A percentile compares a stretch with the other conserved stretches of the same genome.
Evolutionary conservation across 1,140 invertebrate species (phyloP).

Genomic region (Epicauta chinensis): DNA sequence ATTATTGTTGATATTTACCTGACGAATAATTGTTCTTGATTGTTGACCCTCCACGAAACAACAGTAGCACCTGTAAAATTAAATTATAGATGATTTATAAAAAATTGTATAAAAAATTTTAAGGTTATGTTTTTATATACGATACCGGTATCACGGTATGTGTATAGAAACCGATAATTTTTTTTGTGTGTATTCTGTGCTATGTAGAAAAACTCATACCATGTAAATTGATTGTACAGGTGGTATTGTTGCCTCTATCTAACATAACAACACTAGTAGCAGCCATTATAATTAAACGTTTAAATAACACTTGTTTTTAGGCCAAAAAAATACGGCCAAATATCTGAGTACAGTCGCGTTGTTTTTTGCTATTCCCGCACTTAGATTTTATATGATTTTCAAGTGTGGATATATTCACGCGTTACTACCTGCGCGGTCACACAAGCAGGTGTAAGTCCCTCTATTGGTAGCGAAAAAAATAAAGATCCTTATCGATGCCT

Average conservation of each 20-base stretch:
- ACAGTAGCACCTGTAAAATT: conserved; percentile 81
- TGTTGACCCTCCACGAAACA: conserved; percentile 90
- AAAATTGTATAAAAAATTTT: conserved; percentile 40
- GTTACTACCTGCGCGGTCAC: conserved; percentile 37
- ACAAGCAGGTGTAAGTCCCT: conserved; percentile 38
- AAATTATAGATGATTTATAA: conserved; percentile 27
- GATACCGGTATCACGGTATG: background rate
- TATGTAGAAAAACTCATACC: conserved; percentile 53
- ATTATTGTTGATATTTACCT: no score
- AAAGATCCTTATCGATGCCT: conserved; percentile 9
- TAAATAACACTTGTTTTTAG: conserved; percentile 11
- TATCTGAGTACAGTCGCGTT: conserved; percentile 26
- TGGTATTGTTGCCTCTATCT: conserved; percentile 91
- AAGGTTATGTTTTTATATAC: conserved; percentile 38
- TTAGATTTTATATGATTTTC: conserved; percentile 24
- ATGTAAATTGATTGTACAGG: conserved; percentile 90
- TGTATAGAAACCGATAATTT: no score
- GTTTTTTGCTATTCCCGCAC: conserved; percentile 26
- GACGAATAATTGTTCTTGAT: conserved; percentile 90
- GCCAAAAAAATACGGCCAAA: conserved; percentile 23
- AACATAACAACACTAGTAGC: conserved; percentile 88
- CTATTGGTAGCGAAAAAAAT: conserved; percentile 39
- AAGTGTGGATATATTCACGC: conserved; percentile 8
- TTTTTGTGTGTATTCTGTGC: no score
- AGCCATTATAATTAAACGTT: conserved; percentile 46